Base-by-base conservation (phyloP, 2,113 vertebrate genomes). In the Hoplias malabaricus region DNA sequence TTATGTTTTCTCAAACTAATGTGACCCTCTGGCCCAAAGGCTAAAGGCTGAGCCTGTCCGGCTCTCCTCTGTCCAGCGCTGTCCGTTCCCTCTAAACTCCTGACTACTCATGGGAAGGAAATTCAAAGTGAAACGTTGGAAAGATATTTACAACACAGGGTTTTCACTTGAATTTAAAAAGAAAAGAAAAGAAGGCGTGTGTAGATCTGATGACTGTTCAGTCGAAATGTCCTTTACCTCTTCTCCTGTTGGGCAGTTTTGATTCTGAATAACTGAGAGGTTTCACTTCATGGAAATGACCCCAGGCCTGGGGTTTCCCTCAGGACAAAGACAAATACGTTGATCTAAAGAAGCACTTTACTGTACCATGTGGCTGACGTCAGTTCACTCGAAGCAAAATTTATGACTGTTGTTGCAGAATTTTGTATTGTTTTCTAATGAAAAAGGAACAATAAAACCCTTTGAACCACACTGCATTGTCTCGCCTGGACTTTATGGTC, bases 361-460 rank as follows among this genome's bases (percentile, higher is more conserved):
- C 93, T 90, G 91, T 94, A 95, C 91, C 94, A 94, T 92, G 93
- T 94, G 92, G 94, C 86, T 96, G 93, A 94, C 92, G 91, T 89
- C 93, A 94, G 93, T 95, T 93, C 92, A 93, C 88, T 84, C 91
- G 86, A 92, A 84, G 90, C 88, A 90, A 93, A 84, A 85, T 86
- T 89, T 89, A 83, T 89, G 90, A 90, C 86, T 82, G 92, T 95
- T 94, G 89, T 92, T 88, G 91, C 93, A 93, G 93, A 93, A 92
- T 96, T 98, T 98, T 99, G 94, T 99, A 96, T 96, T 93, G 91
- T 97, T 97, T 98, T 96, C 86, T 95, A 94, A 95, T 93, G 92
- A 94, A 88, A n/a, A 91, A 88, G 95, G 92, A 91, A 83, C 84
- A 92, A 96, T 90, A 96, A 96, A 96, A 95, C 88, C 90, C 91